Conservation (phyloP, 2,797 vertebrate genomes). For the Gymnoscopelus braueri region DNA sequence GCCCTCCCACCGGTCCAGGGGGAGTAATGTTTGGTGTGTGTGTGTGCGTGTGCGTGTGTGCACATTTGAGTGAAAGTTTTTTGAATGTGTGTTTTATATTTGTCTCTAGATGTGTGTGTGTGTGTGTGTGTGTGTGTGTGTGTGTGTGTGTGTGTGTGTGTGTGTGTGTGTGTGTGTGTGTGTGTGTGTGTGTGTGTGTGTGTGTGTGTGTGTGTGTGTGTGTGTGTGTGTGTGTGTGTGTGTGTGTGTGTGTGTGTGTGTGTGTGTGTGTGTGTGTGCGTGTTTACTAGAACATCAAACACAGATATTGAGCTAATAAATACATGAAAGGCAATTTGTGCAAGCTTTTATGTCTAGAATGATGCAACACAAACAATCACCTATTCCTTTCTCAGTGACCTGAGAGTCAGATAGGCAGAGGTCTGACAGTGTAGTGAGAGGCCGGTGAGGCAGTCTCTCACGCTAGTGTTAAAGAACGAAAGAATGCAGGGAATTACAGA, state of each 20-base stretch:
- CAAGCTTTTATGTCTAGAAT: too few relatives aligned
- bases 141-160: background rate
- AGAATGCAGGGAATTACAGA: slow-evolving; percentile 76
- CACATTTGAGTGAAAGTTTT: background rate
- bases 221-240: too few relatives aligned
- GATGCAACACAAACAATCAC: too few relatives aligned
- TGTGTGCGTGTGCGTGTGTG: background rate
- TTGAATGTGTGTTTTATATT: background rate
- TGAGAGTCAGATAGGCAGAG: slow-evolving; percentile 39
- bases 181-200: background rate
- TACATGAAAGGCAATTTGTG: too few relatives aligned
- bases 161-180: slow-evolving; percentile 3
- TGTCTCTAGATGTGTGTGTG: background rate
- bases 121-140: background rate
- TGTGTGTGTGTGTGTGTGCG: background rate
- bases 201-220: background rate
- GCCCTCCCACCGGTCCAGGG: slow-evolving; percentile 16
- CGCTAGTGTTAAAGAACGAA: slow-evolving; percentile 70
- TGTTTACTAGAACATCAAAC: background rate
- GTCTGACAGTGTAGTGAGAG: slow-evolving; percentile 44
- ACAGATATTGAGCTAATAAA: background rate
- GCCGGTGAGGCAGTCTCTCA: slow-evolving; percentile 56
- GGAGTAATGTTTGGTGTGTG: background rate
- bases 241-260: background rate
- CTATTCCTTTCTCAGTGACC: slow-evolving; percentile 1